Conservation (phyloP, 2,113 vertebrate species). For the Salvator merianae region DNA sequence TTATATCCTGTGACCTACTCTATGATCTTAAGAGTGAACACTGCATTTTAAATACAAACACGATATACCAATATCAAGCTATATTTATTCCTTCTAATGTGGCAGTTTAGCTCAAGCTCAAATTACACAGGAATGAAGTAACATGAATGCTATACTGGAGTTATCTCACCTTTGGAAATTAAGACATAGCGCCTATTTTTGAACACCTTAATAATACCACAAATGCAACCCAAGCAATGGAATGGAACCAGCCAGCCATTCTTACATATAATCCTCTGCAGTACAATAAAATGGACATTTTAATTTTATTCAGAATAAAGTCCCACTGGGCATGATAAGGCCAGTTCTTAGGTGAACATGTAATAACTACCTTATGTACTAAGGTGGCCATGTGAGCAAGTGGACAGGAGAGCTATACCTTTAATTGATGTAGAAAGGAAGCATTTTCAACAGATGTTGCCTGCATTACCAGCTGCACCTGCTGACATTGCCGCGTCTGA, state of each 20-base stretch:
- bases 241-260: background rate
- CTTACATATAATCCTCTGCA: too few relatives aligned
- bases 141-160: background rate
- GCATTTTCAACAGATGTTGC: too few relatives aligned
- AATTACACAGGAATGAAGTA: background rate
- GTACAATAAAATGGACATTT: background rate
- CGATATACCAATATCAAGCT: background rate
- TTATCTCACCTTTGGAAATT: background rate
- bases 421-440: too few relatives aligned
- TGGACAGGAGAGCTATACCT: too few relatives aligned
- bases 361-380: too few relatives aligned
- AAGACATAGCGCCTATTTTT: background rate
- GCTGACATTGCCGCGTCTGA: too few relatives aligned
- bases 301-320: background rate
- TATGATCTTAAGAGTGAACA: too few relatives aligned
- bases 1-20: too few relatives aligned
- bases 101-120: background rate
- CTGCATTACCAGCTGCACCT: too few relatives aligned
- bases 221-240: background rate
- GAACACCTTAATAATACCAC: background rate
- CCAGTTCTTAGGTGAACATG: background rate
- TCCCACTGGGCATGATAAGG: background rate
- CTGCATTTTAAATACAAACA: too few relatives aligned
- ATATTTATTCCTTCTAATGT: background rate
- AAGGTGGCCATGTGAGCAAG: too few relatives aligned